Percentiles rank a stretch among this genome's conserved stretches.
Evolutionary conservation across 2,888 invertebrate genomes (phyloP).

Genomic region (Labia minor): DNA sequence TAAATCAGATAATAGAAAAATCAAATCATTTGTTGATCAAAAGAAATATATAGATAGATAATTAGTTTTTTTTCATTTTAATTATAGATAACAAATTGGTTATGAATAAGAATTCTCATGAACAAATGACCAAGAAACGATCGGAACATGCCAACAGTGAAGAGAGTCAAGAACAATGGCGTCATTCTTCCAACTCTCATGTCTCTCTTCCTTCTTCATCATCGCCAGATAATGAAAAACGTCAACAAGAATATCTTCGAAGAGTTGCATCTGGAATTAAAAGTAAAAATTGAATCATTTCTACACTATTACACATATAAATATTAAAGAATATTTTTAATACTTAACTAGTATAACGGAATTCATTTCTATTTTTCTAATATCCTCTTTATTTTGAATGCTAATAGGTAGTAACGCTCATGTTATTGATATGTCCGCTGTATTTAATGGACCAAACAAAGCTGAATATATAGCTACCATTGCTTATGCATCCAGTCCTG

Average conservation of each 20-base stretch:
- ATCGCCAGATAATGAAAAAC: conserved; percentile 38
- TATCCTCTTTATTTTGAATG: too few species aligned
- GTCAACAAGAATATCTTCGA: conserved; percentile 44
- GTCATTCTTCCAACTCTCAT: background rate
- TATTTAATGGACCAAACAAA: conserved; percentile 44
- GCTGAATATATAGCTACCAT: conserved; percentile 43
- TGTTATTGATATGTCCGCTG: conserved; percentile 44
- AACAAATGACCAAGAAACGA: background rate
- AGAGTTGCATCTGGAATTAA: conserved; percentile 46
- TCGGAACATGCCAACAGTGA: background rate
- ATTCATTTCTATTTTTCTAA: too few species aligned
- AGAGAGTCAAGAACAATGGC: background rate
- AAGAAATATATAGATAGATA: background rate
- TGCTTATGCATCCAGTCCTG: conserved; percentile 45
- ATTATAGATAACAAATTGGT: background rate
- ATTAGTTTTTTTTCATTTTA: background rate
- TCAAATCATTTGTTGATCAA: too few species aligned
- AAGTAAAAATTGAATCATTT: too few species aligned
- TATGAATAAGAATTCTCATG: background rate
- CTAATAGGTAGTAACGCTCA: conserved; percentile 37
- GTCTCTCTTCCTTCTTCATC: too few species aligned
- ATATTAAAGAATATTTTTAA: too few species aligned
- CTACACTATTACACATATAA: too few species aligned
- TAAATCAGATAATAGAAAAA: too few species aligned
- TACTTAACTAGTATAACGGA: too few species aligned